Percentiles rank a stretch among this genome's conserved stretches.
Evolutionary conservation across 2,113 vertebrate species (phyloP).

Genomic region (Antechinus stuartii): DNA sequence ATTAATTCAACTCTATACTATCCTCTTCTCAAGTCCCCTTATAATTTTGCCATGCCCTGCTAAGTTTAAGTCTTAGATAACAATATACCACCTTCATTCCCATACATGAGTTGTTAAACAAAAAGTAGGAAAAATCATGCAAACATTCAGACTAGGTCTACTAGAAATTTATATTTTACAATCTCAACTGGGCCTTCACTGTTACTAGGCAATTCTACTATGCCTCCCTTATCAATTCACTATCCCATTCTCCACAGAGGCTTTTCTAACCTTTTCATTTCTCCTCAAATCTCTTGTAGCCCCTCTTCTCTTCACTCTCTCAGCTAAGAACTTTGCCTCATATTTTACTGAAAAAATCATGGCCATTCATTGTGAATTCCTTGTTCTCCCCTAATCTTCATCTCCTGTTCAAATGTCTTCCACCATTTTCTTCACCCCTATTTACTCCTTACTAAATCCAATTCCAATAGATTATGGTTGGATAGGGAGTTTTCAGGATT

Average conservation of each 20-base stretch:
- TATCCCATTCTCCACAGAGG: not conserved
- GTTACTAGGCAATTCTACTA: not conserved
- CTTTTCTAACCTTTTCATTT: not conserved
- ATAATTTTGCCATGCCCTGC: not conserved
- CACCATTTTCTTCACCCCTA: too few species aligned
- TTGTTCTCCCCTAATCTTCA: too few species aligned
- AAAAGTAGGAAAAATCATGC: not conserved
- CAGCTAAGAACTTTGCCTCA: not conserved
- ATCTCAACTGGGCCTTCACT: not conserved
- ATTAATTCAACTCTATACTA: too few species aligned
- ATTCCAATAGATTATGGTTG: not conserved
- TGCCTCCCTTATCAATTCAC: not conserved
- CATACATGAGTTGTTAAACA: not conserved
- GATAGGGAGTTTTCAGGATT: not conserved
- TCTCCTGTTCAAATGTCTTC: too few species aligned
- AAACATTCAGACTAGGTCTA: not conserved
- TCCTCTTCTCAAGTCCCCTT: not conserved
- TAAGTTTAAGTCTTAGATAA: not conserved
- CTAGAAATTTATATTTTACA: not conserved
- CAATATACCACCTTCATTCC: not conserved
- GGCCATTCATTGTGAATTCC: not conserved
- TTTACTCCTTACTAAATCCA: not conserved
- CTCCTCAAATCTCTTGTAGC: not conserved
- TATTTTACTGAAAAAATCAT: not conserved
- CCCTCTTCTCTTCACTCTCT: not conserved